Conservation (phyloP, 1,140 invertebrate species). For the Bombus ignitus region DNA sequence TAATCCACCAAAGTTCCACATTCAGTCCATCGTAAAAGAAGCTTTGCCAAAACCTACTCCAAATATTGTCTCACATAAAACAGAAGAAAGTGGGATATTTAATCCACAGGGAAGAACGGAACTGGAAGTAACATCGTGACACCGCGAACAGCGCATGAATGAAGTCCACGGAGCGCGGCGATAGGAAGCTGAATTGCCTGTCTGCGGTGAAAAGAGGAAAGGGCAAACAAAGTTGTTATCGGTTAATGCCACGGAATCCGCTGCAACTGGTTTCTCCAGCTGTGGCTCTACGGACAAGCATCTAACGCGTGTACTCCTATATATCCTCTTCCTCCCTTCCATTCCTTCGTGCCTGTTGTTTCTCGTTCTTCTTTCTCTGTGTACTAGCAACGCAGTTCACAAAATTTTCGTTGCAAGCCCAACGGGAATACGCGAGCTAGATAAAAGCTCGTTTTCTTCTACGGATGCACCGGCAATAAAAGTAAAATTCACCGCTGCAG, state of each 20-base stretch:
- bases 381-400: constrained; percentile 2
- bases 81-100: not conserved
- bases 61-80: not conserved
- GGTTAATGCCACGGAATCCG: constrained; percentile 46
- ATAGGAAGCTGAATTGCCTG: constrained; percentile 54
- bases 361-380: not conserved
- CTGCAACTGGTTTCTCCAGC: constrained; percentile 44
- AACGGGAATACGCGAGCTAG: constrained; percentile 24
- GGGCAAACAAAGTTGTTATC: constrained; percentile 48
- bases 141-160: constrained; percentile 2
- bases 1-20: not conserved
- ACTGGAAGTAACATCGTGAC: not conserved
- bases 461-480: constrained; percentile 32
- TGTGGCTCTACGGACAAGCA: constrained; percentile 1
- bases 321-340: not conserved
- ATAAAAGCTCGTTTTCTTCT: constrained; percentile 40
- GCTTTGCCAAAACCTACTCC: not conserved
- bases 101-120: not conserved
- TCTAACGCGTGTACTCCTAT: constrained; percentile 40
- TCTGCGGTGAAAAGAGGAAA: constrained; percentile 41
- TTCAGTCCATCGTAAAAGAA: not conserved
- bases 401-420: constrained; percentile 31
- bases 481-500: constrained; percentile 30
- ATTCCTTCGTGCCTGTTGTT: not conserved
- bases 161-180: constrained; percentile 21